Evolutionary conservation across 1,140 invertebrate genomes (phyloP).

Genomic region (Galleria mellonella): DNA sequence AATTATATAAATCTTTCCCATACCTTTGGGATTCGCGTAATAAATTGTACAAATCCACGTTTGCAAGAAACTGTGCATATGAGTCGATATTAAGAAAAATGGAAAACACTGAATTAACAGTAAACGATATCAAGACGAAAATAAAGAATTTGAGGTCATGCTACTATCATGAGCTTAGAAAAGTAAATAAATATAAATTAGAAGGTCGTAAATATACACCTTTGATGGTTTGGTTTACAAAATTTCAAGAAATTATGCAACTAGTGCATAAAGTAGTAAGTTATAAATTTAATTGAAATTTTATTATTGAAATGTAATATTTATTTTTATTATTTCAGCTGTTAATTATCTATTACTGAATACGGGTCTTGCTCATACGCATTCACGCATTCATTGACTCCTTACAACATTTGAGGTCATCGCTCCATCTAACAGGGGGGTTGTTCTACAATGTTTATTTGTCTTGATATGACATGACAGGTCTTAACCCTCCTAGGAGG

Average conservation of each 20-base stretch:
- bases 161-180: constrained; percentile 5
- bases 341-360: no score
- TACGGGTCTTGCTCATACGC: no score
- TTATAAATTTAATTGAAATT: no score
- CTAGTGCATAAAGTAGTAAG: not conserved
- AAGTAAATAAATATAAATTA: not conserved
- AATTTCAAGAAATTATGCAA: not conserved
- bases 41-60: not conserved
- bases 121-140: constrained; percentile 1
- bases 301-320: no score
- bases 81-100: not conserved
- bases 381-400: no score
- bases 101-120: not conserved
- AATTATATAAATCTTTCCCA: constrained; percentile 3
- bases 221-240: not conserved
- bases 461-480: no score
- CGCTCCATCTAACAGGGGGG: no score
- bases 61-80: constrained; percentile 2
- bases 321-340: no score
- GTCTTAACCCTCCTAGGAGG: no score
- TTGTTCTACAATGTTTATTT: no score
- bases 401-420: no score
- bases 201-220: not conserved
- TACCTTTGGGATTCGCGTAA: constrained; percentile 6
- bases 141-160: constrained; percentile 8